phyloP scores from a whole-genome alignment of 1,140 invertebrate genomes.

The Chironomus tepperi region DNA sequence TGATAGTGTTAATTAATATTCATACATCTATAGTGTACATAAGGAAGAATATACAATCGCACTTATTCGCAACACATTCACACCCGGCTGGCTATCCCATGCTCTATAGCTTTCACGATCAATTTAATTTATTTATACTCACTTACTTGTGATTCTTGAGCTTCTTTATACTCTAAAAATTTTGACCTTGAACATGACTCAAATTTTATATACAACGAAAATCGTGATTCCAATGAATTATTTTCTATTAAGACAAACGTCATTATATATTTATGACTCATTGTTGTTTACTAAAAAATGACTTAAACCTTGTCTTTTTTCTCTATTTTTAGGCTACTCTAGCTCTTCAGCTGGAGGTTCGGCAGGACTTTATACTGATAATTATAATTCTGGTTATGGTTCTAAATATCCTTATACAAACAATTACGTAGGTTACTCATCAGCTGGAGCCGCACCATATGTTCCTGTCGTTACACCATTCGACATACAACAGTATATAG shows the following conservation, averaged over 20 bases:
- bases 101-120: background rate
- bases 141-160: background rate
- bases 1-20: background rate
- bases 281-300: background rate
- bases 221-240: background rate
- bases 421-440: background rate
- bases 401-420: conserved; percentile 19
- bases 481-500: background rate
- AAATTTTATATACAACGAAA: background rate
- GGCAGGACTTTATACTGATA: background rate
- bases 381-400: background rate
- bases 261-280: background rate
- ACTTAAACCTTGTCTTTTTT: background rate
- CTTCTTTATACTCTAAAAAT: background rate
- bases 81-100: background rate
- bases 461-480: background rate
- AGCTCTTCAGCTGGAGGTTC: background rate
- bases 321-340: background rate
- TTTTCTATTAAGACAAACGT: background rate
- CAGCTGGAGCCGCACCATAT: background rate
- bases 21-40: background rate
- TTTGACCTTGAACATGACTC: conserved; percentile 1
- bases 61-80: too few species aligned
- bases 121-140: background rate
- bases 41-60: background rate